Base-by-base conservation (phyloP, 2,888 invertebrate species). In the Mimumesa dahlbomi region DNA sequence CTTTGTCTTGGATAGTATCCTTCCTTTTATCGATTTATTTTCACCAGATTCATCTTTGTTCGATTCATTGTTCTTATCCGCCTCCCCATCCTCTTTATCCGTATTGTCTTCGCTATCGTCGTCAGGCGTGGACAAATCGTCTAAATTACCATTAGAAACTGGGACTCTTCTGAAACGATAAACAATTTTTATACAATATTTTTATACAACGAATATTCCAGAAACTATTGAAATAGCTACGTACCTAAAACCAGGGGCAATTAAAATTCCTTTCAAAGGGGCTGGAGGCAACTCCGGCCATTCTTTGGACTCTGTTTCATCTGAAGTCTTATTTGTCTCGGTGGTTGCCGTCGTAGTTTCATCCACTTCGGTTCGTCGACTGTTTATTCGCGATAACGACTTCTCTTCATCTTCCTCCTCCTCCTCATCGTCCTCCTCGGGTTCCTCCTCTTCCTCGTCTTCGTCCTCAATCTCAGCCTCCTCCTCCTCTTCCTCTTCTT, bases 191-290 rank as follows among this genome's bases (percentile, higher is more conserved):
- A n/a, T n/a, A n/a, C n/a, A 29, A 29, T 1, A 2, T 29, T 29
- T 29, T n/a, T n/a, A n/a, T n/a, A n/a, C n/a, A n/a, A n/a, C n/a
- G n/a, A n/a, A n/a, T n/a, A n/a, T n/a, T n/a, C n/a, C n/a, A n/a
- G 34, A 31, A 38, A 29, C 5, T 34, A 34, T 42, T 49, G 50
- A 42, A 22, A 36, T 2, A 5, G 2, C 7, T 2, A 0, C 11
- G 14, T 54, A 91, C 91, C 91, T 90, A 82, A 90, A 91, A 40
- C 92, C 91, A 21, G 91, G 89, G 29, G 90, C 89, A 25, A 92
- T 89, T 36, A 93, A 88, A 66, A 93, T 93, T 52, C 93, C 92
- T 78, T 91, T 92, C 13, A 90, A 90, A 9, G 91, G 90, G 0
- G 91, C 89, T 43, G 91, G 91, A 11, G 89, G 89, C 13, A 90